Evolutionary conservation across 2,797 vertebrate genomes (phyloP), one percentile per base, ranked within the genome.

Genomic region (Enteromius unitaeniatus): DNA sequence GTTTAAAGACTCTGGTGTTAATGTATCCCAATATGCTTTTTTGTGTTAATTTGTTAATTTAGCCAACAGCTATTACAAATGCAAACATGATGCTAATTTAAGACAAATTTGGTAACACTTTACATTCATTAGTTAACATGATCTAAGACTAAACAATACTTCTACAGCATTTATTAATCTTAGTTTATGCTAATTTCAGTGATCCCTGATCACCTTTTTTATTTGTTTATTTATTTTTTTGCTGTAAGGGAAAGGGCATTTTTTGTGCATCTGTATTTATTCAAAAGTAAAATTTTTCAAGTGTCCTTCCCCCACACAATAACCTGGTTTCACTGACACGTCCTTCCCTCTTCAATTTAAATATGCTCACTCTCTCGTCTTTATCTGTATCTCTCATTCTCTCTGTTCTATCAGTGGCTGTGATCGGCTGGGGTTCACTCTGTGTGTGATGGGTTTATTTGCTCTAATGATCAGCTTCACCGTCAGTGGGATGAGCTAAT

Each of bases 371-470:
- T 81, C 68, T 58, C 26, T 40, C 19, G 2, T 17, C 42, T 70
- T 69, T 45, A 80, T 6, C 42, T 70, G 19, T 14, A 58, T 80
- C 51, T 80, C 9, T 26, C n/a, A 69, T 70, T 70, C 67, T 55
- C 14, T 80, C 47, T 72, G 65, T 74, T 83, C 82, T 84, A 77
- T 84, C 76, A 28, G 67, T 60, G 37, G 34, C 76, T 78, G 74
- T 51, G 81, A 82, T 82, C 47, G 28, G 58, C 81, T 60, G 0
- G 80, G 42, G 77, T 65, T 74, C 70, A 75, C 31, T 76, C 47
- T n/a, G 72, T 76, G 81, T 65, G 81, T 67, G 81, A 75, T 75
- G 81, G 70, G 37, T 82, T 76, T 82, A 76, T 82, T 82, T 82
- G 72, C 72, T 82, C 60, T 82, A 82, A 82, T 82, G 81, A 82